These are phyloP conservation scores for Brachyistius frenatus DNA, from an alignment of 2,113 vertebrate genomes.

Conservation along the genomic window DNA sequence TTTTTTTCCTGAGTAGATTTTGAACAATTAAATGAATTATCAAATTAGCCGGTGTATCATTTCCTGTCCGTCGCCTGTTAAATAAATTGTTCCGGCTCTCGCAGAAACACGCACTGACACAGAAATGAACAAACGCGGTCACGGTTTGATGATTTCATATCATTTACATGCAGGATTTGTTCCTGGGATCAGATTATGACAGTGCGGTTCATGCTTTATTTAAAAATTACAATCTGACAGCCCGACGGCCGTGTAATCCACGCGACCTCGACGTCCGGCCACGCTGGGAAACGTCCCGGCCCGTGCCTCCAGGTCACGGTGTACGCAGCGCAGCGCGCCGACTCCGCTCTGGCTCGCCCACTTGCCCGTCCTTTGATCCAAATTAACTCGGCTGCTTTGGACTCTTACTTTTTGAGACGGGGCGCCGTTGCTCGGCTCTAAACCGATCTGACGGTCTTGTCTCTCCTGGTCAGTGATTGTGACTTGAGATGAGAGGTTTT, in stretches of 20 bases:
- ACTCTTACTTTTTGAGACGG: constrained; percentile 23
- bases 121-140: background rate
- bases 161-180: background rate
- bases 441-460: constrained; percentile 73
- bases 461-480: constrained; percentile 74
- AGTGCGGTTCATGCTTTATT: background rate
- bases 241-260: background rate
- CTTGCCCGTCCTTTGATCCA: constrained; percentile 56
- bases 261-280: constrained; percentile 1
- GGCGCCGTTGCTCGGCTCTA: constrained; percentile 44
- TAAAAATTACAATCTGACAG: constrained; percentile 10
- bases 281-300: constrained; percentile 11
- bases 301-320: constrained; percentile 18
- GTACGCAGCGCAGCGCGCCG: constrained; percentile 23
- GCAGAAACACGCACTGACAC: background rate
- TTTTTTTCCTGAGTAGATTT: too few relatives aligned
- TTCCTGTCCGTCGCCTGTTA: background rate
- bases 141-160: background rate
- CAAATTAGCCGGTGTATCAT: too few relatives aligned
- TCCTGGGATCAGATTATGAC: background rate
- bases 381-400: constrained; percentile 60
- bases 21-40: background rate
- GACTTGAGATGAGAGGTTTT: constrained; percentile 68
- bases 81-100: background rate
- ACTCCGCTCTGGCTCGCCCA: constrained; percentile 56